Evolutionary conservation across 2,888 invertebrate genomes (phyloP).

Genomic region (Cosmopolites sordidus): DNA sequence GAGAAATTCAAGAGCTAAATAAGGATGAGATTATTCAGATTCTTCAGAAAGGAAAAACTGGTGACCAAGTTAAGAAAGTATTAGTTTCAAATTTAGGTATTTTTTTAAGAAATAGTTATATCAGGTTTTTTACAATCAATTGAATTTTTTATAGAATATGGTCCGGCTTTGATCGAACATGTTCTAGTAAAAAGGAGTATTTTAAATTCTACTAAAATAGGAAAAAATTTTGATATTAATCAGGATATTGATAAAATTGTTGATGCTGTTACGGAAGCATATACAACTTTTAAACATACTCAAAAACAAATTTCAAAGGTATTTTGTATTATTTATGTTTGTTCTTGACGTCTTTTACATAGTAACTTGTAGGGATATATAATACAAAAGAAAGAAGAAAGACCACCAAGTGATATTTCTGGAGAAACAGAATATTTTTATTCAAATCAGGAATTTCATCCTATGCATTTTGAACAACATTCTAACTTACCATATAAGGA

Average conservation of each 20-base stretch:
- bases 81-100: slow-evolving; percentile 75
- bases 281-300: slow-evolving; percentile 59
- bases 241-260: slow-evolving; percentile 60
- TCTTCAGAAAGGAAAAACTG: slow-evolving; percentile 61
- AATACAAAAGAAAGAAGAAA: slow-evolving; percentile 77
- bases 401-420: slow-evolving; percentile 50
- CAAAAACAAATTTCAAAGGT: slow-evolving; percentile 56
- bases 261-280: slow-evolving; percentile 64
- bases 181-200: slow-evolving; percentile 71
- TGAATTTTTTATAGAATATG: slow-evolving; percentile 68
- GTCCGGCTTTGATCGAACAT: slow-evolving; percentile 88
- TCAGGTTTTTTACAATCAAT: not conserved
- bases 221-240: slow-evolving; percentile 63
- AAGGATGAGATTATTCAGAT: slow-evolving; percentile 56
- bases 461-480: slow-evolving; percentile 75
- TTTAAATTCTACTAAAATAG: slow-evolving; percentile 54
- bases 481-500: slow-evolving; percentile 57
- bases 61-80: slow-evolving; percentile 75
- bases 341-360: too few relatives aligned
- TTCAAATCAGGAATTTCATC: slow-evolving; percentile 92
- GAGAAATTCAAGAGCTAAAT: slow-evolving; percentile 55
- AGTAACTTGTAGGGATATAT: slow-evolving; percentile 74
- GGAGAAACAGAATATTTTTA: slow-evolving; percentile 57
- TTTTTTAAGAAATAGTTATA: not conserved
- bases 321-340: too few relatives aligned